Base-by-base conservation (phyloP, 2,113 vertebrate genomes). In the Chlamydotis undulata region DNA sequence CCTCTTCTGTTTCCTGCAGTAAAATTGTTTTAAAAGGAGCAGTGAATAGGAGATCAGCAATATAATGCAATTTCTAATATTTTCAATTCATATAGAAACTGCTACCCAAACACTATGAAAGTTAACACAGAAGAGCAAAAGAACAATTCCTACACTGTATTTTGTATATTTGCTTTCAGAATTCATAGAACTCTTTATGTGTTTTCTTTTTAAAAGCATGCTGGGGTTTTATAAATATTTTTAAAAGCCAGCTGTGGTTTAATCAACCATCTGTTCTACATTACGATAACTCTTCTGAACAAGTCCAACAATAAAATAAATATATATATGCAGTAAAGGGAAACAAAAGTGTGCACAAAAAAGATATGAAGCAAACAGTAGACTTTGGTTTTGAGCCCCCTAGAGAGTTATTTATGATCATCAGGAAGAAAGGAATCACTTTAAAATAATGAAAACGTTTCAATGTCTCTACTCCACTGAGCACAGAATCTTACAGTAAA, bases 401-500 rank as follows among this genome's bases (percentile, higher is more conserved):
- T 83, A 70, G 68, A 60, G 93, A 78, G 64, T 86, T 83, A 87
- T 80, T 95, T 81, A 64, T 83, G 83, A 90, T 91, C 76, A 90
- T 81, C 52, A 75, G 43, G 76, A 95, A 91, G 68, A 93, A 95
- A 96, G 11, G 41, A 86, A 81, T 90, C 73, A 45, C 79, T 95
- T 96, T 64, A 91, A 93, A 90, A 86, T 94, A 89, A 88, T 93
- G 79, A 95, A 93, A 96, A 93, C 47, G 78, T 91, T 95, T 95
- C 67, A 81, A 41, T 59, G 63, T 55, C 63, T 83, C 24, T 33
- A 59, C 19, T 92, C 24, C 39, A 64, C 49, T 50, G 73, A 90
- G 79, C 73, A 81, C 49, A 71, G 68, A 69, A n/a, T 90, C 52
- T 88, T 92, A 75, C 71, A 78, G 67, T 75, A 95, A 92, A 94